A percentile compares a stretch with the other conserved stretches of the same genome.
Evolutionary conservation across 2,888 invertebrate species (phyloP).

Genomic region (Drosophila merina): DNA sequence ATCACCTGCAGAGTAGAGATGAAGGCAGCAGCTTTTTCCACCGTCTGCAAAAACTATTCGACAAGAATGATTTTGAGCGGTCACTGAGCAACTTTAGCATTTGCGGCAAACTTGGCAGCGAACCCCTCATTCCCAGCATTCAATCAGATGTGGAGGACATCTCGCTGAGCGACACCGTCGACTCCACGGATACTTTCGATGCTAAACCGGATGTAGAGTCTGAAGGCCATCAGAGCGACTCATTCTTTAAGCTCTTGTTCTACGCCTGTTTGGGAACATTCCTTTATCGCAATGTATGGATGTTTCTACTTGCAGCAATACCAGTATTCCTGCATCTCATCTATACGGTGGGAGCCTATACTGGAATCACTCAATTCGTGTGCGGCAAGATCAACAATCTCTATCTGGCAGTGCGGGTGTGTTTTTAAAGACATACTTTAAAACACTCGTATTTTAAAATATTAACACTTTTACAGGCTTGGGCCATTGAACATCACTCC

Average conservation of each 20-base stretch:
- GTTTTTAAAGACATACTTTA: not conserved
- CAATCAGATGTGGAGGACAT: conserved; percentile 79
- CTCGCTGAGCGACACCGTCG: conserved; percentile 79
- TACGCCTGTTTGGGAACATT: conserved; percentile 93
- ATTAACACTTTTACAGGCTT: conserved; percentile 83
- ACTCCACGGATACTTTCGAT: conserved; percentile 74
- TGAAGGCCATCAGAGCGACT: conserved; percentile 86
- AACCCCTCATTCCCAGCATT: conserved; percentile 41
- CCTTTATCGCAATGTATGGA: conserved; percentile 94
- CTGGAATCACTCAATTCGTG: conserved; percentile 80
- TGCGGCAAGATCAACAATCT: conserved; percentile 65
- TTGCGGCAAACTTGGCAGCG: conserved; percentile 69
- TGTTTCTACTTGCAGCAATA: conserved; percentile 90
- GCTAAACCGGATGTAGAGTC: conserved; percentile 63
- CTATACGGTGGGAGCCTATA: conserved; percentile 73
- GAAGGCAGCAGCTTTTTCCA: conserved; percentile 71
- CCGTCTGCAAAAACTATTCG: conserved; percentile 76
- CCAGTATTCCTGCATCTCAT: conserved; percentile 86
- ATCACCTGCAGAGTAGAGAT: conserved; percentile 82
- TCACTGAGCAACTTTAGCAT: conserved; percentile 82
- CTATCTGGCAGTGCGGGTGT: conserved; percentile 67
- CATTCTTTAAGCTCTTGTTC: conserved; percentile 90
- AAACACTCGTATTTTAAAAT: too few relatives aligned
- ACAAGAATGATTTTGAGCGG: conserved; percentile 78
- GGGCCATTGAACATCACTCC: conserved; percentile 85